Percentiles rank a stretch among this genome's conserved stretches.
Evolutionary conservation across 2,888 invertebrate species (phyloP).

Genomic region (Acrobasis repandana): DNA sequence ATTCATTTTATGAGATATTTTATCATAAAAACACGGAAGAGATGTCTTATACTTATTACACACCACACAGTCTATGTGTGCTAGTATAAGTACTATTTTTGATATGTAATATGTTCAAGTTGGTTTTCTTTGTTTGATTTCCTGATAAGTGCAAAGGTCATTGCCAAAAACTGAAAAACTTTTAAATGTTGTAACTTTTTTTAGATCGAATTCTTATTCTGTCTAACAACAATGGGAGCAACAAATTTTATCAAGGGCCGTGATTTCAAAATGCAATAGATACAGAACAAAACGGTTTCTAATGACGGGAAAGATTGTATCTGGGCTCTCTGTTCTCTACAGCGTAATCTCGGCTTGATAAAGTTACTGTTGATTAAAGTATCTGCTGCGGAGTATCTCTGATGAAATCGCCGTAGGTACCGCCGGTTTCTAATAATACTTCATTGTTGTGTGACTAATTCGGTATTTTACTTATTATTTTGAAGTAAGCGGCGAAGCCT

Average conservation of each 20-base stretch:
- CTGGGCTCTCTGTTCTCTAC: conserved; percentile 44
- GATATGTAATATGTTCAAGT: too few species aligned
- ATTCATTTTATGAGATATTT: too few species aligned
- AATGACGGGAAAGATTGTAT: conserved; percentile 53
- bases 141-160: conserved; percentile 13
- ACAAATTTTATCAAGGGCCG: not conserved
- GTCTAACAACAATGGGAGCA: not conserved
- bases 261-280: conserved; percentile 23
- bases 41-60: too few species aligned
- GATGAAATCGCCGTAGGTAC: conserved; percentile 45
- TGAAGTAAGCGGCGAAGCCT: conserved; percentile 30
- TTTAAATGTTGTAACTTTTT: too few species aligned
- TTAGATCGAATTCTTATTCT: too few species aligned
- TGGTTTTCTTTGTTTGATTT: not conserved
- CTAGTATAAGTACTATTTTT: too few species aligned
- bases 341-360: conserved; percentile 32
- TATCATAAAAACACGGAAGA: too few species aligned
- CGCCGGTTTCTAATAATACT: conserved; percentile 49
- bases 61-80: not conserved
- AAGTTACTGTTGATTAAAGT: conserved; percentile 46
- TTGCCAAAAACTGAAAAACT: not conserved
- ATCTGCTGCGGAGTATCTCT: conserved; percentile 44
- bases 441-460: conserved; percentile 61
- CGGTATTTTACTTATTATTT: conserved; percentile 54
- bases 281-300: conserved; percentile 33